Evolutionary conservation across 2,113 vertebrate genomes (phyloP), one percentile per base, ranked within the genome.

Genomic region (Nothobranchius furzeri): DNA sequence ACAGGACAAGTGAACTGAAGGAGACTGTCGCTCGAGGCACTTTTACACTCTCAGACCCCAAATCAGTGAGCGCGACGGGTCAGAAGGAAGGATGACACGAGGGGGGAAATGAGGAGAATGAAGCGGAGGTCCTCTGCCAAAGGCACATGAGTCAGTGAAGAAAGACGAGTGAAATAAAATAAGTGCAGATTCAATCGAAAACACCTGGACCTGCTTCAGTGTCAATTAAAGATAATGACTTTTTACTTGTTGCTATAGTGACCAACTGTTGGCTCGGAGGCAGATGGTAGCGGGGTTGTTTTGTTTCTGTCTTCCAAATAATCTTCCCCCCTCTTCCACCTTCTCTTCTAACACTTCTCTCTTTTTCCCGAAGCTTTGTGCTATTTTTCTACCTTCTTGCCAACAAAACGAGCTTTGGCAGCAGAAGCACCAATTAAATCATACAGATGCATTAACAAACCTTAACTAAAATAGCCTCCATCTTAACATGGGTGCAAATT

Each of bases 211-310:
- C 76, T 85, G 83, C 84, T 74, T 87, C 79, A 76, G 82, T 87
- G 88, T 90, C 89, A 92, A 91, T 90, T 91, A 92, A 88, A 87
- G 74, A 87, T 88, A 88, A 91, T 91, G 71, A 82, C 87, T 83
- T 90, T 90, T 90, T 86, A 88, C 79, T 82, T 85, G 90, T 92
- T 92, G 83, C 89, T 88, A 88, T 87, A 85, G 92, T 84, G 91
- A 92, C 89, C 83, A 83, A 75, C 73, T 80, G 85, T 87, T 78
- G 68, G 78, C 80, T 85, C 71, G 86, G 76, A 85, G 69, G 73
- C 85, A 90, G 82, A 87, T 86, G 84, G 82, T 73, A 74, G 74
- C 75, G 70, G 70, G 78, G 52, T 2, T 70, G 20, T 63, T 60
- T 30, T 14, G 35, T 25, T 52, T 66, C 13, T 11, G 12, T n/a